phyloP scores from a whole-genome alignment of 2,888 invertebrate species.

The Rotaria magnacalcarata region DNA sequence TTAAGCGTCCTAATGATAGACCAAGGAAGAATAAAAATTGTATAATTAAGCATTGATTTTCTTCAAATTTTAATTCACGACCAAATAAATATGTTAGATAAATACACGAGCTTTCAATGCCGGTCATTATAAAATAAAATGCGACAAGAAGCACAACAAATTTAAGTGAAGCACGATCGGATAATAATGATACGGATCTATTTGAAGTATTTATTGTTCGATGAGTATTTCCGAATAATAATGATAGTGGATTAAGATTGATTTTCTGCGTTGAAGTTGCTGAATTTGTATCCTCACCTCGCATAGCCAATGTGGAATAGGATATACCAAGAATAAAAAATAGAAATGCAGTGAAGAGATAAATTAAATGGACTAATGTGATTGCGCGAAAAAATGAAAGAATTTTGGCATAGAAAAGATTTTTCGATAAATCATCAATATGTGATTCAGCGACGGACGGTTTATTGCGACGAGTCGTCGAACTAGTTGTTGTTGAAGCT shows the following conservation, averaged over 20 bases:
- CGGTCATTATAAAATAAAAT: not conserved
- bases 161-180: not conserved
- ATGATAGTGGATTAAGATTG: not conserved
- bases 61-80: not conserved
- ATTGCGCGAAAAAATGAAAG: not conserved
- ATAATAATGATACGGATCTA: not conserved
- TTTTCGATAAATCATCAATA: not conserved
- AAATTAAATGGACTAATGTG: not conserved
- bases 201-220: not conserved
- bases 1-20: not conserved
- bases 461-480: not conserved
- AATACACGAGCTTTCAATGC: not conserved
- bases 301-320: conserved; percentile 9
- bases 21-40: not conserved
- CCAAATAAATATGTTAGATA: conserved; percentile 25
- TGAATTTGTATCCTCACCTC: not conserved
- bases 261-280: no score
- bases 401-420: not conserved
- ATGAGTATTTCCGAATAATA: not conserved
- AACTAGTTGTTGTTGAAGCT: not conserved
- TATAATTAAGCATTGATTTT: not conserved
- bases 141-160: not conserved
- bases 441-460: not conserved
- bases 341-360: not conserved
- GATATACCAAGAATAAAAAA: not conserved